phyloP scores from a whole-genome alignment of 2,888 invertebrate genomes.

The Eilema griseolum region DNA sequence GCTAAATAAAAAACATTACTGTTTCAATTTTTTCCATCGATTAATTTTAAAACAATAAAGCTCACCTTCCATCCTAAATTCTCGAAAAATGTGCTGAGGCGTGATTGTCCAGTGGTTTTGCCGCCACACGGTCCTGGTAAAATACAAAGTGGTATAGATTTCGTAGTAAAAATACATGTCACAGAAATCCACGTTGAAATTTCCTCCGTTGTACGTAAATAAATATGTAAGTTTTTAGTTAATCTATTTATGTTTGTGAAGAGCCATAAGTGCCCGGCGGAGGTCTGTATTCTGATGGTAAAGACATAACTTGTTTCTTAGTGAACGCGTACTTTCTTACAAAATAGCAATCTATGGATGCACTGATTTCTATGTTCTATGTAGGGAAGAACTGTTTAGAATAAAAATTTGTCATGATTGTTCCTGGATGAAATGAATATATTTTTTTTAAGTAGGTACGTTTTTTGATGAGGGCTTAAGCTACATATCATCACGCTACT shows the following conservation, averaged over 20 bases:
- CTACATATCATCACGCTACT: no score
- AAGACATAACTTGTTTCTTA: slow-evolving; percentile 93
- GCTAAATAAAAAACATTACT: slow-evolving; percentile 15
- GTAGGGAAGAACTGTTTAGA: no score
- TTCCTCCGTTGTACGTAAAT: background rate
- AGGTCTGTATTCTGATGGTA: slow-evolving; percentile 95
- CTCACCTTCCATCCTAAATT: slow-evolving; percentile 99
- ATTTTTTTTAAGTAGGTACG: no score
- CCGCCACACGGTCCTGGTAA: slow-evolving; percentile 98
- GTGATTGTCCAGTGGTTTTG: slow-evolving; percentile 98
- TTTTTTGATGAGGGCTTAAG: no score
- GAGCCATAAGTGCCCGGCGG: slow-evolving; percentile 97
- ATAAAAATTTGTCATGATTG: no score
- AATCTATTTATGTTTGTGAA: slow-evolving; percentile 89
- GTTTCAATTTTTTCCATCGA: slow-evolving; percentile 19
- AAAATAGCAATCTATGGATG: no score
- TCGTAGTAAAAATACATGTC: slow-evolving; percentile 33
- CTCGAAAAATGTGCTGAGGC: slow-evolving; percentile 99
- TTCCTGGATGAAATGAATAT: no score
- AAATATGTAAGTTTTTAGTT: background rate
- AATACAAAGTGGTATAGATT: slow-evolving; percentile 62
- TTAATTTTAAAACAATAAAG: slow-evolving; percentile 42
- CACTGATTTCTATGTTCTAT: no score
- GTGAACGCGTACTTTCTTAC: slow-evolving; percentile 97
- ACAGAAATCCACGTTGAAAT: slow-evolving; percentile 63